Evolutionary conservation across 2,888 invertebrate species (phyloP).

Genomic region (Sinopyrophorus schimmeli): DNA sequence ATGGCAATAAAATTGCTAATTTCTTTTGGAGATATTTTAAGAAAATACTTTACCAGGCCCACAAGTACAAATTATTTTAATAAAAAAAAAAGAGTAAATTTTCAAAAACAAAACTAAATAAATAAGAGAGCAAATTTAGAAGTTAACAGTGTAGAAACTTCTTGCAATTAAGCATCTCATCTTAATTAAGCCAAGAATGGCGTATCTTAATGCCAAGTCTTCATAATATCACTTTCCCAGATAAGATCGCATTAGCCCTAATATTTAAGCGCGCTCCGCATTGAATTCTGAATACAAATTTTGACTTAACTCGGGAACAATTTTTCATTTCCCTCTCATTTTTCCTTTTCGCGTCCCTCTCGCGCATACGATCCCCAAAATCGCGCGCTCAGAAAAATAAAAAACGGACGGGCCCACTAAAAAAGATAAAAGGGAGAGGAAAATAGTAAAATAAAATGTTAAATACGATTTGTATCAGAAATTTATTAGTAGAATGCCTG

Average conservation of each 20-base stretch:
- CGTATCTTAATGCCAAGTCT: constrained; percentile 47
- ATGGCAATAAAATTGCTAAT: too few species aligned
- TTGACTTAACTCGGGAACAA: constrained; percentile 33
- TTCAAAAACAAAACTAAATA: too few species aligned
- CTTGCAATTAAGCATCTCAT: constrained; percentile 52
- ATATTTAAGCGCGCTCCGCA: constrained; percentile 49
- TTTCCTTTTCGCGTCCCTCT: too few species aligned
- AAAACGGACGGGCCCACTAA: too few species aligned
- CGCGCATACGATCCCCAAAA: background rate
- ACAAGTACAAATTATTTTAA: too few species aligned
- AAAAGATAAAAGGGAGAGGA: constrained; percentile 20
- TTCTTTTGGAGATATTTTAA: too few species aligned
- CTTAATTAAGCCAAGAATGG: constrained; percentile 51
- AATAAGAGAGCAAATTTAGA: too few species aligned
- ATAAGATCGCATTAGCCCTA: constrained; percentile 45
- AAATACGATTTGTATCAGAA: constrained; percentile 49
- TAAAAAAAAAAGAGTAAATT: too few species aligned
- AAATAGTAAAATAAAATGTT: constrained; percentile 34
- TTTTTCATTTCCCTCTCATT: constrained; percentile 10
- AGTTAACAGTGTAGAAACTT: constrained; percentile 34
- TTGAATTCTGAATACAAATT: constrained; percentile 52
- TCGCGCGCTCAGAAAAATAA: background rate
- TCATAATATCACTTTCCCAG: constrained; percentile 46
- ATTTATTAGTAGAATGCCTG: constrained; percentile 54
- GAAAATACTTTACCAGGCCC: too few species aligned